Evolutionary conservation across 2,113 vertebrate genomes (phyloP), one percentile per base, ranked within the genome.

Genomic region (Ramphastos sulfuratus): DNA sequence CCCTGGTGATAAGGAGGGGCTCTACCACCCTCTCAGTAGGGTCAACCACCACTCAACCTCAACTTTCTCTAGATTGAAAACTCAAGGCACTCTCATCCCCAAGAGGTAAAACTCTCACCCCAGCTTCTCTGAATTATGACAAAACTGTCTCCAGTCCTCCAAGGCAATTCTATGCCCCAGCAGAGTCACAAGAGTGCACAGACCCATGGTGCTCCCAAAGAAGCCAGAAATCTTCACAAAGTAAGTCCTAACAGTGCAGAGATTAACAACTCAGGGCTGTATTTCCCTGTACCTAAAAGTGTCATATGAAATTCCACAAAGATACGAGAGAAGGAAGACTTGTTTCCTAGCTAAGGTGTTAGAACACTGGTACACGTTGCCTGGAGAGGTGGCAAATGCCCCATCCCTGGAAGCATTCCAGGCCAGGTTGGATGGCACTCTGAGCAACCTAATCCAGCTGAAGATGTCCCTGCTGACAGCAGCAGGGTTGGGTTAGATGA

Each of bases 131-230:
- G 70, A 87, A 92, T 19, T 42, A 16, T 20, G 63, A 46, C 19
- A 64, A 42, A 19, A 84, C 8, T 11, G 58, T 11, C 27, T 16
- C 37, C 35, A 27, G n/a, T 42, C 31, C 48, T n/a, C 31, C 61
- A 70, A 31, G 64, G 70, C 27, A 69, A 31, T 31, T 18, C 50
- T 24, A 0, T 9, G 31, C n/a, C 37, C 28, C 56, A 61, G 14
- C 7, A 87, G 20, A 71, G 25, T 23, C 63, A 89, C 35, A 63
- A 86, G 82, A 79, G 7, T n/a, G 75, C 63, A 46, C 76, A 30
- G 30, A 46, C 20, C 12, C 1, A 0, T 4, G 6, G 33, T 82
- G 23, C 7, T 67, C 54, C 21, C 0, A 1, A 71, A 27, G 21
- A 30, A n/a, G 16, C 60, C n/a, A 64, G 28, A 25, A 18, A 30